These are phyloP conservation scores for Porites rus DNA, from an alignment of 92 coral and sea anemone genomes.

Conservation along the genomic window DNA sequence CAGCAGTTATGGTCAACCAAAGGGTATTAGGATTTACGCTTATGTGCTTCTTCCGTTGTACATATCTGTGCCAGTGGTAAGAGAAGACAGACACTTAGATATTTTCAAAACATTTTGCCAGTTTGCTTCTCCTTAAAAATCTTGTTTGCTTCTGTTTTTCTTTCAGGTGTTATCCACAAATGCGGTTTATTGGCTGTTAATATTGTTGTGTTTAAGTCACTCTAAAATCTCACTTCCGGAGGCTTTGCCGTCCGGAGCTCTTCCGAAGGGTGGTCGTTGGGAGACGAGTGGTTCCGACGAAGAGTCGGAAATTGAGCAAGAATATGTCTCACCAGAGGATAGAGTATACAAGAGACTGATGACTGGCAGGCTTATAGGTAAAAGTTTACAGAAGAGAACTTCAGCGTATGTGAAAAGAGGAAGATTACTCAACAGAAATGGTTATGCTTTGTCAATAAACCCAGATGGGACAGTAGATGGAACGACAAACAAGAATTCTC, in stretches of 20 bases:
- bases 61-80: no score
- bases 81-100: no score
- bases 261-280: constrained; percentile 41
- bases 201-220: background rate
- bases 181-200: constrained; percentile 27
- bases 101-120: no score
- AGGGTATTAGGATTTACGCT: no score
- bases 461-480: constrained; percentile 76
- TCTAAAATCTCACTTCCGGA: background rate
- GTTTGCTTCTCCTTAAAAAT: no score
- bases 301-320: constrained; percentile 26
- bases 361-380: background rate
- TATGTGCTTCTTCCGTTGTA: no score
- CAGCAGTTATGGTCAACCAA: no score
- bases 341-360: constrained; percentile 47
- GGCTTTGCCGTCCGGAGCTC: constrained; percentile 29
- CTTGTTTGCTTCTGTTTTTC: background rate
- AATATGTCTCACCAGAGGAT: constrained; percentile 25
- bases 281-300: constrained; percentile 33
- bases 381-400: constrained; percentile 12
- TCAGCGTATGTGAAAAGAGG: constrained; percentile 61
- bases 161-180: constrained; percentile 31
- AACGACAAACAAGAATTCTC: constrained; percentile 50
- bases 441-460: constrained; percentile 65
- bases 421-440: constrained; percentile 55